These are phyloP conservation scores for Orycteropus afer DNA, from an alignment of 2,113 vertebrate genomes.

Conservation along the genomic window DNA sequence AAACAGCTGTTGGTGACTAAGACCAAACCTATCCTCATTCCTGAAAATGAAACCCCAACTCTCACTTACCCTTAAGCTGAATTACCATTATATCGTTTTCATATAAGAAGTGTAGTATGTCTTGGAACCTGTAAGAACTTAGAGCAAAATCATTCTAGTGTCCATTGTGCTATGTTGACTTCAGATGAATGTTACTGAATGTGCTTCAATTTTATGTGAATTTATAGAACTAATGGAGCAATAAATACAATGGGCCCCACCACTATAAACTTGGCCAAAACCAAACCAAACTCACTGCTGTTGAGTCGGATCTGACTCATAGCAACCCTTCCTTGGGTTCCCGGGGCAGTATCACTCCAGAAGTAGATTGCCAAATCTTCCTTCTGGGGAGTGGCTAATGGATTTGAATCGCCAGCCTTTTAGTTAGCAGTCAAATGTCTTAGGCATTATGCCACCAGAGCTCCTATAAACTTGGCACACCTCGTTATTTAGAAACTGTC, in stretches of 20 bases:
- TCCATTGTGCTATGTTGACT: not conserved
- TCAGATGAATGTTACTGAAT: not conserved
- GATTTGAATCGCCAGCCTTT: too few species aligned
- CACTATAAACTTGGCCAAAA: not conserved
- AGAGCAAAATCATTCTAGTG: not conserved
- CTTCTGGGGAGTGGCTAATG: too few species aligned
- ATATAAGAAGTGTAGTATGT: not conserved
- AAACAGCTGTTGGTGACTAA: not conserved
- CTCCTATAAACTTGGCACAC: not conserved
- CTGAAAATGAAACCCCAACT: not conserved
- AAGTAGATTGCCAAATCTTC: too few species aligned
- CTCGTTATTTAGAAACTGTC: constrained; percentile 21
- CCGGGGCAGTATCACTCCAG: too few species aligned
- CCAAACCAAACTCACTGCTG: too few species aligned
- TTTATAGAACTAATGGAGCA: not conserved
- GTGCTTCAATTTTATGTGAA: constrained; percentile 4
- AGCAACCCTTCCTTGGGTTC: too few species aligned
- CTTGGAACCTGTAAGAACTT: not conserved
- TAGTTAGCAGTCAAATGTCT: too few species aligned
- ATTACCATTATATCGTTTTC: not conserved
- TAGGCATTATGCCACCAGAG: too few species aligned
- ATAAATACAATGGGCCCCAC: not conserved
- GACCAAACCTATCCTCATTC: not conserved
- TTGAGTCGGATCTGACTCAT: too few species aligned
- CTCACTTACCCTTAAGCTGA: not conserved